phyloP scores from a whole-genome alignment of 2,797 vertebrate species.

The Sebastes wilsoni region DNA sequence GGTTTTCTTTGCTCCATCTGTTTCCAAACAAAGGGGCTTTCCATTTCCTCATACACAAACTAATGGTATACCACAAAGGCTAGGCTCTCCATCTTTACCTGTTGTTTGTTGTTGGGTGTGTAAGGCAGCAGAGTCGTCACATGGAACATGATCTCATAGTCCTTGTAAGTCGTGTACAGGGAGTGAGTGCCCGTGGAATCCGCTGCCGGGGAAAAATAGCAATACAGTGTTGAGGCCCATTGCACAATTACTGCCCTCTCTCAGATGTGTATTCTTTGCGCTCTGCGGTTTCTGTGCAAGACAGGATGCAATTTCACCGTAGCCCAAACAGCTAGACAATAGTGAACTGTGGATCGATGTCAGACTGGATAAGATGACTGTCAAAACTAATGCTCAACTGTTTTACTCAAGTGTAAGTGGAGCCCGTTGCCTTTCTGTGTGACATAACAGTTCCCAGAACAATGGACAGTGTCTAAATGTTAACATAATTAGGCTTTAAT shows the following conservation, averaged over 20 bases:
- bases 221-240: slow-evolving; percentile 25
- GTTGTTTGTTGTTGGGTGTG: slow-evolving; percentile 98
- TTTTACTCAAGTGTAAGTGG: slow-evolving; percentile 15
- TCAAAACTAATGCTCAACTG: slow-evolving; percentile 12
- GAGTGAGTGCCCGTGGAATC: slow-evolving; percentile 98
- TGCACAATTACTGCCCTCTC: slow-evolving; percentile 21
- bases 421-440: background rate
- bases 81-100: slow-evolving; percentile 81
- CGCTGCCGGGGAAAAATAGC: slow-evolving; percentile 80
- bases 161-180: slow-evolving; percentile 95
- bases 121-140: slow-evolving; percentile 97
- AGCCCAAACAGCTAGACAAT: slow-evolving; percentile 49
- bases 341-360: slow-evolving; percentile 37
- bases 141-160: slow-evolving; percentile 99
- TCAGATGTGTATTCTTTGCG: slow-evolving; percentile 3
- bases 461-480: background rate
- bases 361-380: slow-evolving; percentile 11
- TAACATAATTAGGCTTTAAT: background rate
- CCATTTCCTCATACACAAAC: background rate
- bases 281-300: slow-evolving; percentile 24
- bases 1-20: background rate
- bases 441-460: background rate
- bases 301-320: slow-evolving; percentile 48
- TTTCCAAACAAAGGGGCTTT: slow-evolving; percentile 19
- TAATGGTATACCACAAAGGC: background rate